Evolutionary conservation across 2,888 invertebrate genomes (phyloP), one percentile per base, ranked within the genome.

Genomic region (Eupithecia insigniata): DNA sequence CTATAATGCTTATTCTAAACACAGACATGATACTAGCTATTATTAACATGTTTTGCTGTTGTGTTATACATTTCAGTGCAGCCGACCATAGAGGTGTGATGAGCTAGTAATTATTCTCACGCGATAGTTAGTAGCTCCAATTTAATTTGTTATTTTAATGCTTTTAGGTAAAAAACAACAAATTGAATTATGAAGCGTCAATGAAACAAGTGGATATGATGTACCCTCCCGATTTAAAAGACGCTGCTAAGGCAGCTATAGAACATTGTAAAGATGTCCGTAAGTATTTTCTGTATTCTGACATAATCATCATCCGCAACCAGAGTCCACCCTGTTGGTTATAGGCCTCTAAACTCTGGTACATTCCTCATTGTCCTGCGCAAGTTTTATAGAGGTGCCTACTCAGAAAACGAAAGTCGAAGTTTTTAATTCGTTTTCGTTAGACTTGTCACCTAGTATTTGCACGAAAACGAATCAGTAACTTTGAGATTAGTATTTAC

Each of bases 101-200:
- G 22, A 22, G n/a, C n/a, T 51, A 22, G 46, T 51, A 10, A 22
- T 51, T 51, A n/a, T 22, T 22, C 46, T 22, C 46, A 51, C 46
- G 46, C 2, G 46, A 51, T 51, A n/a, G 7, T 8, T n/a, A n/a
- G 43, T 18, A 43, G 46, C 8, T n/a, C 30, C 30, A 30, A 30
- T 28, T 28, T 30, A 10, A 51, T 30, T 18, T 62, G n/a, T 22
- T n/a, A 26, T 36, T 34, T 18, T 26, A 6, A 14, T 5, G 3
- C 66, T 75, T 85, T 28, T 73, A 93, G 93, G 82, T 92, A 10
- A 93, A 93, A 80, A 93, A 93, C 73, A 92, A 91, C 74, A 93
- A 90, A 78, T 61, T 93, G 8, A 92, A 76, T 74, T 89, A 88
- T 67, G 92, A 92, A n/a, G 87, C 92, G 0, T 87, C 90, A 0